Conservation (phyloP, 2,113 vertebrate species). For the Albula goreensis region DNA sequence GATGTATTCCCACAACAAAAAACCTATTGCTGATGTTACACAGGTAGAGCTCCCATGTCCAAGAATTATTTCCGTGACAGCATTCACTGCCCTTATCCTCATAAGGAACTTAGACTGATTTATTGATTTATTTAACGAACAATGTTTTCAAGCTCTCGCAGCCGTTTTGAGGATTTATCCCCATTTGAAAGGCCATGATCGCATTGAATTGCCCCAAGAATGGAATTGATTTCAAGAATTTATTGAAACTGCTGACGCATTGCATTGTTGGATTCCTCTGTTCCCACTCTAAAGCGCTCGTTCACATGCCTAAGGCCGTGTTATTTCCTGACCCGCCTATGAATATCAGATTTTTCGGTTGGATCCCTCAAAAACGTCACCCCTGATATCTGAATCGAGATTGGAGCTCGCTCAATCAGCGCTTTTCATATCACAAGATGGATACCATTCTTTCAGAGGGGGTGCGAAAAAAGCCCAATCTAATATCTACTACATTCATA, state of each 20-base stretch:
- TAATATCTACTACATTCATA: conserved; percentile 56
- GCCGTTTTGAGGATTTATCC: neutral
- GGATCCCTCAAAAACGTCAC: conserved; percentile 56
- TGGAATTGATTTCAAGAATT: neutral
- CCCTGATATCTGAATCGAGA: conserved; percentile 57
- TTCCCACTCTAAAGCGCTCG: no score
- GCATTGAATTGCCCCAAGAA: neutral
- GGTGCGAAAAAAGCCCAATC: conserved; percentile 48
- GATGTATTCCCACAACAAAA: neutral
- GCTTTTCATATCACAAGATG: conserved; percentile 47
- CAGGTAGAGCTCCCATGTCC: no score
- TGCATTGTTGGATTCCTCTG: no score
- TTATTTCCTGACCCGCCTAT: conserved; percentile 44
- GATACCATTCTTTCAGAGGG: conserved; percentile 52
- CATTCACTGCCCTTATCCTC: no score
- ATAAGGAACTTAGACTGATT: no score
- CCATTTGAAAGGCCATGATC: neutral
- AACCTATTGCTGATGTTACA: neutral
- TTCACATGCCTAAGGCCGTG: conserved; percentile 50
- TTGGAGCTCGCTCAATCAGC: conserved; percentile 53
- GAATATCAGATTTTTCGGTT: conserved; percentile 50
- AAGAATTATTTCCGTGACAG: no score
- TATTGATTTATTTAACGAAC: neutral
- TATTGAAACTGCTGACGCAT: no score
- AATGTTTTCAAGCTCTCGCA: neutral